Percentiles rank a stretch among this genome's conserved stretches.
Conservation (phyloP, 2,113 vertebrate species). For the Trinectes maculatus region DNA sequence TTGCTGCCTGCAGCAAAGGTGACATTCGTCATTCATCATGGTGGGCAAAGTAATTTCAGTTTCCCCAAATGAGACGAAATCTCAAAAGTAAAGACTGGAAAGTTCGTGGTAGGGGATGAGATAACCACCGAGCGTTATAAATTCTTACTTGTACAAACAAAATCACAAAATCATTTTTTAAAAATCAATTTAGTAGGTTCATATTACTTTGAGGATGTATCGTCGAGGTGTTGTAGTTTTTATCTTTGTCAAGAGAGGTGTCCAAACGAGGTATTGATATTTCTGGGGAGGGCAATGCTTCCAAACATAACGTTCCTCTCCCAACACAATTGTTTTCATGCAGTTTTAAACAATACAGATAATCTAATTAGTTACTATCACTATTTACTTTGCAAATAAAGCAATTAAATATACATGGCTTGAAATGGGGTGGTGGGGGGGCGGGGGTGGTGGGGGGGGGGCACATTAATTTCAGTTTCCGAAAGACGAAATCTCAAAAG, state of each 20-base stretch:
- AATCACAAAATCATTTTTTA: no score
- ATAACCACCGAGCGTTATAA: neutral
- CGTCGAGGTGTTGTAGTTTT: no score
- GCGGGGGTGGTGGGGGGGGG: no score
- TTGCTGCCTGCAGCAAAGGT: constrained; percentile 13
- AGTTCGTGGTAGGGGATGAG: neutral
- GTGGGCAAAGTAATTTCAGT: neutral
- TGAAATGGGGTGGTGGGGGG: constrained; percentile 1
- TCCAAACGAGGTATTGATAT: no score
- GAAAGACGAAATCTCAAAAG: neutral
- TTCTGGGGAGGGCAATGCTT: no score
- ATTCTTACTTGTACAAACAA: neutral
- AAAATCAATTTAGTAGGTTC: no score
- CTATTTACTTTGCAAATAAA: neutral
- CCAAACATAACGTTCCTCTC: no score
- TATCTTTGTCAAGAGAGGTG: no score
- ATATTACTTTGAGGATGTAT: no score
- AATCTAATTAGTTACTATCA: neutral
- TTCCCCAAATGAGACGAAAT: neutral
- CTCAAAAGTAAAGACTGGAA: neutral
- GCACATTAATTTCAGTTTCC: neutral
- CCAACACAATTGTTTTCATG: no score
- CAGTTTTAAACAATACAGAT: neutral
- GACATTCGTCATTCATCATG: constrained; percentile 24
- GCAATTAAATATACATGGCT: neutral